Conservation (phyloP, 2,113 vertebrate genomes). For the Mirza zaza region DNA sequence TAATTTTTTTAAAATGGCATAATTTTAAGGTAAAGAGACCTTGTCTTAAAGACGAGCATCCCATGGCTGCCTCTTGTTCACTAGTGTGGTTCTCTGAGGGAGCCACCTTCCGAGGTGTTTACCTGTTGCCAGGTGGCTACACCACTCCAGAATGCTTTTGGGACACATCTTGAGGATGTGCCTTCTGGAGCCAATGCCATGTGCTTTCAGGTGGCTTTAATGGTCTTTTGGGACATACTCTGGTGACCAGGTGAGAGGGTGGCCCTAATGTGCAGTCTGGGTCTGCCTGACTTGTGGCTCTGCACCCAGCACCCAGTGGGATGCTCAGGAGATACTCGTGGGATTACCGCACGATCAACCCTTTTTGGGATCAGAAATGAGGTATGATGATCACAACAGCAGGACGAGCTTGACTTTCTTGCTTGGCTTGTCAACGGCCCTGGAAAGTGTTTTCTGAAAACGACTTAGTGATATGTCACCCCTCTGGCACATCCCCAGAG, state of each 20-base stretch:
- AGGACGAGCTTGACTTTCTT: neutral
- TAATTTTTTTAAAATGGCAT: conserved; percentile 57
- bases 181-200: neutral
- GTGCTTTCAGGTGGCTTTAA: neutral
- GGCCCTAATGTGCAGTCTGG: neutral
- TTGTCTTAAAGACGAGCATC: neutral
- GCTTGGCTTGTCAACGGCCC: neutral
- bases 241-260: neutral
- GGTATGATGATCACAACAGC: neutral
- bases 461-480: neutral
- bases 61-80: neutral
- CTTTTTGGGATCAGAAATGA: conserved; percentile 1
- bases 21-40: conserved; percentile 33
- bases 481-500: neutral
- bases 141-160: neutral
- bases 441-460: conserved; percentile 51
- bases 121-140: neutral
- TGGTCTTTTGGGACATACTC: neutral
- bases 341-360: neutral
- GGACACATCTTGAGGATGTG: neutral
- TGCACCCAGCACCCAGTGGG: neutral
- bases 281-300: neutral
- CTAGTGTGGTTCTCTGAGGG: neutral
- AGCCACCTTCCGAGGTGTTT: neutral
- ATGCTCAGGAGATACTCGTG: neutral